A percentile compares a stretch with the other conserved stretches of the same genome.
Evolutionary conservation across 2,888 invertebrate genomes (phyloP).

Genomic region (Tryphoninae sp.): DNA sequence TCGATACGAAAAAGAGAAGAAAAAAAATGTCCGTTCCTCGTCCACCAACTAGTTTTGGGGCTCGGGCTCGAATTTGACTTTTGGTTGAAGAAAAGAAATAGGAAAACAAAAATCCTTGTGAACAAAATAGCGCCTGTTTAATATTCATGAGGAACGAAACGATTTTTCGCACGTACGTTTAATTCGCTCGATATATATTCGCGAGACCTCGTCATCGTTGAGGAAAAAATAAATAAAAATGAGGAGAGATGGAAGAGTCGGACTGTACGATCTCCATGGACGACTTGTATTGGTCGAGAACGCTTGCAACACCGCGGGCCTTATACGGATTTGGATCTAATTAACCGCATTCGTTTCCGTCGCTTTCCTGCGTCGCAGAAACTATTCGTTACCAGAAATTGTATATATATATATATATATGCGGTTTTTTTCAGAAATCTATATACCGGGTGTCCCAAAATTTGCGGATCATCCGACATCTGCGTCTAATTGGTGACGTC

Average conservation of each 20-base stretch:
- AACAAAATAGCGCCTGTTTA: not conserved
- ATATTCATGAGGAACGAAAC: not conserved
- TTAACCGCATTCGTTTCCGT: constrained; percentile 56
- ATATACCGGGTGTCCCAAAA: too few species aligned
- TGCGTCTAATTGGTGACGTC: too few species aligned
- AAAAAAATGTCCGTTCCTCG: too few species aligned
- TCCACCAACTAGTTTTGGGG: too few species aligned
- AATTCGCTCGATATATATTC: constrained; percentile 6
- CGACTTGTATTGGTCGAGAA: not conserved
- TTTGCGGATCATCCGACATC: too few species aligned
- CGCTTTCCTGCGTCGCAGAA: constrained; percentile 29
- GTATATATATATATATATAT: not conserved
- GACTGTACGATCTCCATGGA: not conserved
- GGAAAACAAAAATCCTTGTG: too few species aligned
- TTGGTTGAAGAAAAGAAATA: too few species aligned
- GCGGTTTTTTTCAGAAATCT: not conserved
- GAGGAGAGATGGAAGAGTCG: constrained; percentile 26
- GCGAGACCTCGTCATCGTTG: not conserved
- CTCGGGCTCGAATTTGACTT: too few species aligned
- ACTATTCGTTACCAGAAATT: not conserved
- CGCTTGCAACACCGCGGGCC: constrained; percentile 17
- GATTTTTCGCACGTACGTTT: constrained; percentile 1
- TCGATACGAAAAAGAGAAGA: too few species aligned
- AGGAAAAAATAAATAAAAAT: not conserved
- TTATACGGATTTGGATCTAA: constrained; percentile 57